Base-by-base conservation (phyloP, 2,113 vertebrate species). In the Fulmarus glacialis region DNA sequence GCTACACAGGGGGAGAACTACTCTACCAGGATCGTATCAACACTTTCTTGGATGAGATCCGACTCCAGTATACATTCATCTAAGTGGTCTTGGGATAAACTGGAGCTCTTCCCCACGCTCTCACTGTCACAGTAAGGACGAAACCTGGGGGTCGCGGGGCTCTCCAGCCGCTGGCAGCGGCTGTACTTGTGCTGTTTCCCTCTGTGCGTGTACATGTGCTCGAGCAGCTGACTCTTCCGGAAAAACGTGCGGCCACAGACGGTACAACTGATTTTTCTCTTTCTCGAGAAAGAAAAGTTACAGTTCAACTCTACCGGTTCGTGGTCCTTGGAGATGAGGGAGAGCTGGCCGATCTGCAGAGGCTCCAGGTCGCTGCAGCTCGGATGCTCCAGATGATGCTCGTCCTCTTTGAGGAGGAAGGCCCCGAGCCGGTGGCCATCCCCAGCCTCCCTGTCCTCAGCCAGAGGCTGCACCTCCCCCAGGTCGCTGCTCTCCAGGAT, bases 161-260 rank as follows among this genome's bases (percentile, higher is more conserved):
- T 98, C 84, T 98, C 99, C 88, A 99, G 98, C 60, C 98, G 98
- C 93, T 98, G 99, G 98, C 99, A 99, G 80, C 98, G 98, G 92
- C 98, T 96, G n/a, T 98, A 98, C 71, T 98, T 99, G 82, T 98
- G 98, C 16, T 99, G 98, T 77, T 99, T 99, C 48, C 99, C 99
- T 22, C 99, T 99, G 97, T 99, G 99, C 3, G 97, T 97, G 96
- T 99, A 99, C 99, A 99, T 99, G 98, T 99, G 99, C 84, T 99
- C 99, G 59, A 99, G 98, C 95, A 99, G 98, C 91, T 99, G 99
- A 91, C 99, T 99, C 97, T 99, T 99, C 58, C 99, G 99, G 53
- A 98, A 97, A 82, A 99, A 99, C 11, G 98, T 96, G 92, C 99
- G 98, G 95, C 99, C 99, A 64, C 99, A 99, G 68, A 99, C 96